Conservation (phyloP, 2,888 invertebrate genomes). For the Zeuzera pyrina region DNA sequence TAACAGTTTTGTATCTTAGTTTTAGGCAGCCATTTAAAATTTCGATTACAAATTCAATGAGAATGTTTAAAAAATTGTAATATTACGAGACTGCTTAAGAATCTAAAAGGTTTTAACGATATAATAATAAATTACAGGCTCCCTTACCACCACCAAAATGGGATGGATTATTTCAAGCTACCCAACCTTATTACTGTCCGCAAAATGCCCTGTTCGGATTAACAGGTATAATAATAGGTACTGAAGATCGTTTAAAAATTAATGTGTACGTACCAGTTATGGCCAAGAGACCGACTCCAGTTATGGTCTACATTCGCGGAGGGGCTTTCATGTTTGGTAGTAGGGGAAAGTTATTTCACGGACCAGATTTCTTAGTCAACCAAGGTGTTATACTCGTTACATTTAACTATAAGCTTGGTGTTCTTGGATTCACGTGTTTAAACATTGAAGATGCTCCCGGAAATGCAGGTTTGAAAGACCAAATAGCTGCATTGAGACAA, state of each 20-base stretch:
- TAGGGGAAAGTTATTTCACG: background rate
- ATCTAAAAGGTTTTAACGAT: too few species aligned
- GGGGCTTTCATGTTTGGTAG: background rate
- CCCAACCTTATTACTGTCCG: constrained; percentile 41
- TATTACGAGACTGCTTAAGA: too few species aligned
- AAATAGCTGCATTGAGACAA: constrained; percentile 10
- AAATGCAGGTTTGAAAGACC: constrained; percentile 12
- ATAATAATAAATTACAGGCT: too few species aligned
- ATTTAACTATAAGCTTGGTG: background rate
- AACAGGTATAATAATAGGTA: constrained; percentile 44
- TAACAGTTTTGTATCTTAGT: too few species aligned
- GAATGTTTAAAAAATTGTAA: too few species aligned
- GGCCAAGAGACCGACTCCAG: background rate
- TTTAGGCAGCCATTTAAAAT: too few species aligned
- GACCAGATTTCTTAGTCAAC: background rate
- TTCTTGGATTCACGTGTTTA: background rate
- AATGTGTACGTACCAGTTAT: background rate
- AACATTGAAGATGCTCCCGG: constrained; percentile 16
- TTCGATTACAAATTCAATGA: too few species aligned
- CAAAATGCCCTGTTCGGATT: constrained; percentile 30
- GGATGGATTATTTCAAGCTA: constrained; percentile 49
- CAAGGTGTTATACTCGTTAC: background rate
- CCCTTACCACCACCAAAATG: constrained; percentile 52
- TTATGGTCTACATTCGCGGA: background rate
- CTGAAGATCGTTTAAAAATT: constrained; percentile 7